A percentile compares a stretch with the other conserved stretches of the same genome.
Conservation (phyloP, 2,797 vertebrate species). For the Sebastes reedi region DNA sequence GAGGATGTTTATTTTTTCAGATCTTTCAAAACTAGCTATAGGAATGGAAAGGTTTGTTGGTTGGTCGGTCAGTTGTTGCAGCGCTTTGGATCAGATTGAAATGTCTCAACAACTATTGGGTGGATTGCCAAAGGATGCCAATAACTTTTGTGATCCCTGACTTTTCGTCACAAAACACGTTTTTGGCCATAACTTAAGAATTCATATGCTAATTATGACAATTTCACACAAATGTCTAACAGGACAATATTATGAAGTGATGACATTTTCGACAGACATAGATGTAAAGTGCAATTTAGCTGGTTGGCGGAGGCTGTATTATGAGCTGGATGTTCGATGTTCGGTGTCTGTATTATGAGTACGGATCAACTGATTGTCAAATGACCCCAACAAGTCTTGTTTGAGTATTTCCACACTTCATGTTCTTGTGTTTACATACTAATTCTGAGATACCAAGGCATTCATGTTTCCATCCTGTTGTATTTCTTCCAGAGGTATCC, state of each 20-base stretch:
- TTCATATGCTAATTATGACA: no score
- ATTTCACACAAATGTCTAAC: no score
- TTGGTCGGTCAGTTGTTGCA: neutral
- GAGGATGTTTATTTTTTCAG: neutral
- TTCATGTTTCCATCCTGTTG: neutral
- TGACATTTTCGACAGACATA: no score
- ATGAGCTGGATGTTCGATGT: neutral
- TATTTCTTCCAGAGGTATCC: slow-evolving; percentile 86
- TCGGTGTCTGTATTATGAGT: neutral
- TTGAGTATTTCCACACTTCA: neutral
- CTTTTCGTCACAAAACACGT: no score
- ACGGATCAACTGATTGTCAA: neutral
- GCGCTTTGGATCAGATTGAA: neutral
- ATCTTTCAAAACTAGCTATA: neutral
- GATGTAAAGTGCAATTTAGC: no score
- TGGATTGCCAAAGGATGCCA: neutral
- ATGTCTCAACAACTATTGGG: neutral
- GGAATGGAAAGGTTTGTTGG: neutral
- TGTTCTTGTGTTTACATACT: neutral
- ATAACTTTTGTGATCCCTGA: no score
- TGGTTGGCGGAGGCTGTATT: neutral
- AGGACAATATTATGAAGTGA: no score
- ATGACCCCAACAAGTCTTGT: neutral
- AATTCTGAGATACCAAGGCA: neutral
- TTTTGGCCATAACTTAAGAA: no score